phyloP scores from a whole-genome alignment of 2,113 vertebrate species.

The Prochilodus magdalenae region DNA sequence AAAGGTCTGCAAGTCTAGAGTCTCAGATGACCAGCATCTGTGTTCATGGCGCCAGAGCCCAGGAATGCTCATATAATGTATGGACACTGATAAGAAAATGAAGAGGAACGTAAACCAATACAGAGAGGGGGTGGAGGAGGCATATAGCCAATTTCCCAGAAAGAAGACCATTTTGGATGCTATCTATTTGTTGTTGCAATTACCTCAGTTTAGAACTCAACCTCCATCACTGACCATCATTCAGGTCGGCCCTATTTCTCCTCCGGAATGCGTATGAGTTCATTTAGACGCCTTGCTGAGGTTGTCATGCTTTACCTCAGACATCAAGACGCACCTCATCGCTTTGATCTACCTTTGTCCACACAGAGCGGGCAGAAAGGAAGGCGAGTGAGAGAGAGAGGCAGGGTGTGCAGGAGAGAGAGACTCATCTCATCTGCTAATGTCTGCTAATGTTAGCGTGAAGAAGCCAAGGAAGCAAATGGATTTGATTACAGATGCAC shows the following conservation, averaged over 20 bases:
- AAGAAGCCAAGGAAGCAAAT: slow-evolving; percentile 83
- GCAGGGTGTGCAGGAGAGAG: slow-evolving; percentile 24
- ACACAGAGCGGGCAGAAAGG: neutral
- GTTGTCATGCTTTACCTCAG: slow-evolving; percentile 5
- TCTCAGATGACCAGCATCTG: neutral
- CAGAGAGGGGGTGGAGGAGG: neutral
- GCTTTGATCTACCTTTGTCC: slow-evolving; percentile 23
- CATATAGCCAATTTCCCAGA: neutral
- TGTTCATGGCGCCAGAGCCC: neutral
- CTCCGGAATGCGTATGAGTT: neutral
- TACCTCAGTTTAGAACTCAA: neutral
- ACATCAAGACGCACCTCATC: slow-evolving; percentile 36
- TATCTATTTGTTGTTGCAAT: neutral
- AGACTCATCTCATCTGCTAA: slow-evolving; percentile 48
- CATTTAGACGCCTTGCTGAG: slow-evolving; percentile 25
- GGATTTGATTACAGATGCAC: slow-evolving; percentile 88
- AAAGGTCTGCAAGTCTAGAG: neutral
- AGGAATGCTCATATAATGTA: neutral
- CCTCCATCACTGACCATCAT: neutral
- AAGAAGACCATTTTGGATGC: neutral
- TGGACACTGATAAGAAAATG: no score
- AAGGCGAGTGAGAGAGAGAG: neutral
- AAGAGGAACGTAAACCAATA: no score
- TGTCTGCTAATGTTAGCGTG: slow-evolving; percentile 76
- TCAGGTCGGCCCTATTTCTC: neutral